Conservation (phyloP, 2,113 vertebrate species). For the Telmatochromis sp. region DNA sequence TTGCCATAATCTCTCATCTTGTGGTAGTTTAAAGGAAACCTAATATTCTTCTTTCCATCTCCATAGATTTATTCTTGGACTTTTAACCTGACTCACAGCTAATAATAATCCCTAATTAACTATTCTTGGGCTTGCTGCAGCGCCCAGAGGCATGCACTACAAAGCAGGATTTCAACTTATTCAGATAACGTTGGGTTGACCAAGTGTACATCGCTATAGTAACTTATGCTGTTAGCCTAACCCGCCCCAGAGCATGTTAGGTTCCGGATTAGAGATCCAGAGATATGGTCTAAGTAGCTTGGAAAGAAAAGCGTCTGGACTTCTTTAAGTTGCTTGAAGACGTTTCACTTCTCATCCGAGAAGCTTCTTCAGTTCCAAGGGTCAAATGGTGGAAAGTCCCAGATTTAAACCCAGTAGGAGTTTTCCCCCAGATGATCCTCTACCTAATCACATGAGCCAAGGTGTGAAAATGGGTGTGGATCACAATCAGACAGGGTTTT, state of each 20-base stretch:
- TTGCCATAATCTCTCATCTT: background rate
- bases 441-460: background rate
- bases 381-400: background rate
- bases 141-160: background rate
- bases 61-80: background rate
- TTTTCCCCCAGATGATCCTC: background rate
- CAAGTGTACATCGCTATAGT: background rate
- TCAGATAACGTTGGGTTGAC: background rate
- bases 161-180: background rate
- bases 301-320: background rate
- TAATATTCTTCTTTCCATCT: background rate
- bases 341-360: background rate
- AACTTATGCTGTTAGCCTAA: background rate
- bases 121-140: background rate
- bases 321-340: background rate
- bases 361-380: background rate
- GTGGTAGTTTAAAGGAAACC: background rate
- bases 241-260: background rate
- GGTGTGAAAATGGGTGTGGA: rapidly evolving
- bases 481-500: rapidly evolving
- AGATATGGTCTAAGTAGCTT: background rate
- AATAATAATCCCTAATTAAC: background rate
- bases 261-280: background rate
- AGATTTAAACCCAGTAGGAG: background rate
- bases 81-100: background rate